A percentile compares a stretch with the other conserved stretches of the same genome.
Conservation (phyloP, 2,797 vertebrate species). For the Macroramphosus scolopax region DNA sequence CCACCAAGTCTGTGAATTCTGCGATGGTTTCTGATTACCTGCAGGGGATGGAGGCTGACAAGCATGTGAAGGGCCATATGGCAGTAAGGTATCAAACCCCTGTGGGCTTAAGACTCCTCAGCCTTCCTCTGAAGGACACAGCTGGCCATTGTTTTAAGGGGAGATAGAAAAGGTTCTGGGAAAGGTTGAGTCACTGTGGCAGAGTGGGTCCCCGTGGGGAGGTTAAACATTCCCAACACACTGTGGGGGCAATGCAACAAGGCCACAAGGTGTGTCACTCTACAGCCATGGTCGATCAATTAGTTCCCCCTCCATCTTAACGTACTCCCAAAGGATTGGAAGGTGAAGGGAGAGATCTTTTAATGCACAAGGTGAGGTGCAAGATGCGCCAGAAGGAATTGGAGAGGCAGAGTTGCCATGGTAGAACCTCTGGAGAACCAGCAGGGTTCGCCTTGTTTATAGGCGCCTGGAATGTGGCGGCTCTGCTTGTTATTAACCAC, state of each 20-base stretch:
- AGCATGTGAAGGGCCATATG: slow-evolving; percentile 55
- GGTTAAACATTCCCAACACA: slow-evolving; percentile 23
- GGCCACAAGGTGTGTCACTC: slow-evolving; percentile 23
- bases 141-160: slow-evolving; percentile 66
- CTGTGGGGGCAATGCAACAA: slow-evolving; percentile 23
- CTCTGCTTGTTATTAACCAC: slow-evolving; percentile 67
- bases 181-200: slow-evolving; percentile 58
- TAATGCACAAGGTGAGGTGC: slow-evolving; percentile 27
- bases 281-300: slow-evolving; percentile 40
- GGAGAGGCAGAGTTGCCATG: slow-evolving; percentile 22
- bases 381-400: slow-evolving; percentile 28
- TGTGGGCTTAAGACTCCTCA: slow-evolving; percentile 30
- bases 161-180: slow-evolving; percentile 50
- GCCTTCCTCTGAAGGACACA: slow-evolving; percentile 52
- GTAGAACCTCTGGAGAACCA: slow-evolving; percentile 41
- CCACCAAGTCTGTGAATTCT: slow-evolving; percentile 37
- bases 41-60: slow-evolving; percentile 36
- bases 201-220: slow-evolving; percentile 40
- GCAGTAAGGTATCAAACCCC: slow-evolving; percentile 47
- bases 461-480: slow-evolving; percentile 55
- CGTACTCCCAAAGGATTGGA: slow-evolving; percentile 26
- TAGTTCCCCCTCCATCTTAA: slow-evolving; percentile 45
- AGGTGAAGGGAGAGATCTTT: slow-evolving; percentile 42
- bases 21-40: slow-evolving; percentile 61
- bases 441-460: slow-evolving; percentile 45